Conservation (phyloP, 1,140 invertebrate species). For the Drosophila ohnishii region DNA sequence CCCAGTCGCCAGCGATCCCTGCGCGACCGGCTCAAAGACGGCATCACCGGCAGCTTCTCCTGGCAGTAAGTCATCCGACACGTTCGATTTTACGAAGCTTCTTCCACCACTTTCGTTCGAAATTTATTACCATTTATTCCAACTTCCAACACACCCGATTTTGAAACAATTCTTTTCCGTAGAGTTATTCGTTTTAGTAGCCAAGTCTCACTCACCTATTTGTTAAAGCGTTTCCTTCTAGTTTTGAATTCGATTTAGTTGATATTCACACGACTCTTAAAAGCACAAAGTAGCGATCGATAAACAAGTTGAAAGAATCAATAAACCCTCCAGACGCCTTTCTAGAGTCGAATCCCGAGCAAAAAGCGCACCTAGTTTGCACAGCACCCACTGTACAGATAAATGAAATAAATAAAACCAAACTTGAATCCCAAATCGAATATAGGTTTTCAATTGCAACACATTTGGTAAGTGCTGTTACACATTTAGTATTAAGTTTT, state of each 20-base stretch:
- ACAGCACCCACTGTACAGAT: slow-evolving; percentile 31
- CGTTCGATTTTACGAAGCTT: slow-evolving; percentile 44
- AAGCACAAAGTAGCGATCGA: slow-evolving; percentile 25
- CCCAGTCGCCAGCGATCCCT: slow-evolving; percentile 86
- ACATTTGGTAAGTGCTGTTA: slow-evolving; percentile 35
- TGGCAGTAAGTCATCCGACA: slow-evolving; percentile 88
- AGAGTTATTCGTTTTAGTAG: slow-evolving; percentile 49
- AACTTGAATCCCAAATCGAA: neutral
- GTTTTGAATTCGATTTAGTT: slow-evolving; percentile 39
- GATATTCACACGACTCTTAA: slow-evolving; percentile 28
- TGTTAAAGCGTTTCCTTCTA: slow-evolving; percentile 23
- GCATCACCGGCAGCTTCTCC: slow-evolving; percentile 89
- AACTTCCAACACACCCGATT: slow-evolving; percentile 8
- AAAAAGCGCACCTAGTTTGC: slow-evolving; percentile 17
- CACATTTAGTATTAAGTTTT: neutral
- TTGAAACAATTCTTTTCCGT: slow-evolving; percentile 17
- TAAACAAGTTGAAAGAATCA: neutral
- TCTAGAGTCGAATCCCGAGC: neutral
- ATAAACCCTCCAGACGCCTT: neutral
- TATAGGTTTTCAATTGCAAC: slow-evolving; percentile 12
- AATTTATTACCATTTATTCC: slow-evolving; percentile 28
- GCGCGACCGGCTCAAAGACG: slow-evolving; percentile 89
- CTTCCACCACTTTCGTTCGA: slow-evolving; percentile 41
- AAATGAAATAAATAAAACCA: neutral
- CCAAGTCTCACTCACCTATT: slow-evolving; percentile 21